These are phyloP conservation scores for Dendroctonus ponderosae DNA, from an alignment of 1,140 invertebrate genomes.

Conservation along the genomic window DNA sequence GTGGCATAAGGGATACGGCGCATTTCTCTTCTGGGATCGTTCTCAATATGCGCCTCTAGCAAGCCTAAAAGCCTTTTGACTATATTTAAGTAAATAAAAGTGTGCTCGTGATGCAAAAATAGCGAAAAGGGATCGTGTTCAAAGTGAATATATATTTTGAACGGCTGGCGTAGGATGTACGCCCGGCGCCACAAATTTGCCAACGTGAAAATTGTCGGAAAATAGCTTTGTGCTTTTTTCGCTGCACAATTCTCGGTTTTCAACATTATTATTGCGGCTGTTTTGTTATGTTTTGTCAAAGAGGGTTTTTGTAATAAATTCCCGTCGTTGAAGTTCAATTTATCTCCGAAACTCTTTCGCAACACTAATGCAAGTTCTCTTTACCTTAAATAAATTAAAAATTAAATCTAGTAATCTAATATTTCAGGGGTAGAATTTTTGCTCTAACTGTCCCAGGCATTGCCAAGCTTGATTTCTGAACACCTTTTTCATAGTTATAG, in stretches of 20 bases:
- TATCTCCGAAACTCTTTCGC: no score
- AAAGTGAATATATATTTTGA: constrained; percentile 33
- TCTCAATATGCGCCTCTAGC: constrained; percentile 28
- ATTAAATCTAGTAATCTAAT: no score
- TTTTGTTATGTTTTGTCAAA: no score
- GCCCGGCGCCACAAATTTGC: constrained; percentile 19
- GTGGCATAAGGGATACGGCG: constrained; percentile 23
- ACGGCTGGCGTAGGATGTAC: constrained; percentile 24
- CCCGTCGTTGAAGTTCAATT: no score
- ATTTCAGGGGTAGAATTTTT: no score
- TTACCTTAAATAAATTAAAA: no score
- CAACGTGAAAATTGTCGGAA: constrained; percentile 23
- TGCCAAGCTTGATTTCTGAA: no score
- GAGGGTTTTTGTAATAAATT: no score
- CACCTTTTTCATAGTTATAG: no score
- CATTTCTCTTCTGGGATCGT: constrained; percentile 30
- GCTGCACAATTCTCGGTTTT: constrained; percentile 15
- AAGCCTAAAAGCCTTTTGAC: constrained; percentile 33
- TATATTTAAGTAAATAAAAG: constrained; percentile 35
- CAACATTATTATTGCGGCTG: not conserved
- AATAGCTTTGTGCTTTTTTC: constrained; percentile 25
- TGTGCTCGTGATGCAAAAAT: constrained; percentile 27
- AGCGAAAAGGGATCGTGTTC: constrained; percentile 33
- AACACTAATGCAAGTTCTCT: no score
- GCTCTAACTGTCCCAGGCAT: no score